Evolutionary conservation across 2,113 vertebrate species (phyloP), one percentile per base, ranked within the genome.

Genomic region (Limnothrissa miodon): DNA sequence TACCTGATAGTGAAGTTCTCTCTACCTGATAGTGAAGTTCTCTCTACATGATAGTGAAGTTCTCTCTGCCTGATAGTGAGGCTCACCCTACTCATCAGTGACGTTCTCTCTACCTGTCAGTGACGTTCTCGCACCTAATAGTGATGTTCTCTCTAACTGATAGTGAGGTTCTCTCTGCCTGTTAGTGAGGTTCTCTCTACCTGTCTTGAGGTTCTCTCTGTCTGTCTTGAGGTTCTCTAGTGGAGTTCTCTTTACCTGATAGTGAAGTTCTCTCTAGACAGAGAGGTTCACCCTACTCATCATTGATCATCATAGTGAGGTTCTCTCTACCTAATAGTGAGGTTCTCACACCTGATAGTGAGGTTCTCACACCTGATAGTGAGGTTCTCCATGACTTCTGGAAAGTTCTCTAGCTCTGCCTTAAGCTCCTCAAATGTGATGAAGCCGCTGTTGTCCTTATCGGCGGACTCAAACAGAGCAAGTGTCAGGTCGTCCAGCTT

Each of bases 351-450:
- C 39, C 33, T 13, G 51, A 56, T 95, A 87, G 95, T 98, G 83
- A 99, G 93, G 93, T 78, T 25, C 42, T 42, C 66, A 2, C 82
- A 97, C 96, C 97, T 97, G 92, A 96, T 95, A 87, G 95, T 98
- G 83, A 99, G 93, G 92, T 95, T 97, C 91, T 99, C 97, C 96
- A 96, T 92, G 80, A 98, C 95, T 45, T 96, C 96, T 0, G 97
- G 97, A 80, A 96, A 96, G 0, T 45, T 91, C 86, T 96, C 95
- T 83, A 98, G 93, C 89, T 97, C 95, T 0, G 94, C 93, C 29
- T 86, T 93, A 0, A 99, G 95, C 91, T 97, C 96, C 83, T 96
- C 94, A n/a, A 98, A 97, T 29, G 97, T 97, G 89, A 98, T 96
- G 90, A 96, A 90, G 9, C 97, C 96, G 0, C 95, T 97, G 89